phyloP scores from a whole-genome alignment of 2,113 vertebrate species.

The Psettodes erumei region DNA sequence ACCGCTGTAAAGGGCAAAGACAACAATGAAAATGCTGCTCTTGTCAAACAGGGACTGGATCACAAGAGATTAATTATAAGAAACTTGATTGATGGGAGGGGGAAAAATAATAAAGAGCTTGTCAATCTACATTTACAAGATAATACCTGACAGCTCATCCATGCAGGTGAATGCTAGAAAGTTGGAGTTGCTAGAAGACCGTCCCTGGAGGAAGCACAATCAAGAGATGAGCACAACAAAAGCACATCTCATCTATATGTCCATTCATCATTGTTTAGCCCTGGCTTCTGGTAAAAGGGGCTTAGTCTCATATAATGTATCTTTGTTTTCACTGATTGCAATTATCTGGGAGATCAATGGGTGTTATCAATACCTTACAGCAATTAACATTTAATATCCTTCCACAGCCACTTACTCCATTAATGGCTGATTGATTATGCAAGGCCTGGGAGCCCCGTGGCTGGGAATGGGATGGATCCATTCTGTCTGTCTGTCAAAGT shows the following conservation, averaged over 20 bases:
- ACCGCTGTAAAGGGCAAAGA: conserved; percentile 16
- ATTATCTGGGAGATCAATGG: conserved; percentile 81
- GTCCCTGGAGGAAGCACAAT: conserved; percentile 15
- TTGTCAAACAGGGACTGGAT: conserved; percentile 11
- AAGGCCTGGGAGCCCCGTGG: conserved; percentile 63
- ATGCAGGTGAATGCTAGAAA: conserved; percentile 1
- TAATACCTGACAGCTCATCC: not conserved
- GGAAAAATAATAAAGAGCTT: conserved; percentile 27
- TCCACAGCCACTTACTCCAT: conserved; percentile 86
- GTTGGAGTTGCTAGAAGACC: conserved; percentile 6
- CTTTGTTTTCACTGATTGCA: conserved; percentile 84
- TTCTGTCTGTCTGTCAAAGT: conserved; percentile 76
- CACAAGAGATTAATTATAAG: conserved; percentile 26
- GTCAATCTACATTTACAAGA: conserved; percentile 29
- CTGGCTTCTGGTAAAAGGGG: conserved; percentile 55
- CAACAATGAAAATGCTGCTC: conserved; percentile 7
- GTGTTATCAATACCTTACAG: conserved; percentile 83
- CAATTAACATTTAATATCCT: conserved; percentile 88
- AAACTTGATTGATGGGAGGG: conserved; percentile 5
- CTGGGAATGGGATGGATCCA: conserved; percentile 76
- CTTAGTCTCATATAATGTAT: conserved; percentile 76
- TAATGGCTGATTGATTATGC: conserved; percentile 86
- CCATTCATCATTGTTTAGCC: conserved; percentile 68
- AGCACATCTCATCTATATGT: conserved; percentile 48
- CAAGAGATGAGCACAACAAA: conserved; percentile 43